Percentiles rank a stretch among this genome's conserved stretches.
phyloP scores from a whole-genome alignment of 1,140 invertebrate species.

The Brachionus rotundiformis region DNA sequence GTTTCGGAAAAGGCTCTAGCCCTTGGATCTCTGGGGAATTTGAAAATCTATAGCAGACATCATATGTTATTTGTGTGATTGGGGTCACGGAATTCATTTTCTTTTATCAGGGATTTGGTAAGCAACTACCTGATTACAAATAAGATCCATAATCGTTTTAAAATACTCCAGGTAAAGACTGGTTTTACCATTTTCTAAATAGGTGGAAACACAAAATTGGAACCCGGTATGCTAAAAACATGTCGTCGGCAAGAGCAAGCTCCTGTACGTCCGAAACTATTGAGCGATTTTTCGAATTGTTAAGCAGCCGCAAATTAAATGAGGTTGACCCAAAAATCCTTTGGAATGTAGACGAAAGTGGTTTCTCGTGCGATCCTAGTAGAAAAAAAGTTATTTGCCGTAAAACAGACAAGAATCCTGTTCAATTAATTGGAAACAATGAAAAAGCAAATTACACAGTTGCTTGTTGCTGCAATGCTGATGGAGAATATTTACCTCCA shows the following conservation, averaged over 20 bases:
- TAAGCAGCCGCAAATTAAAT: background rate
- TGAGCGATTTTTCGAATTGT: background rate
- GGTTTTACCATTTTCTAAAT: background rate
- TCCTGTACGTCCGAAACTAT: background rate
- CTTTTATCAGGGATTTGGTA: background rate
- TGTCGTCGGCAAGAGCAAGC: background rate
- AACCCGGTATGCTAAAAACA: background rate
- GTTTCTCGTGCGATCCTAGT: background rate
- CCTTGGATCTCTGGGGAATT: no score
- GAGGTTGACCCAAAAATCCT: background rate
- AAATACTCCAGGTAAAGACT: background rate
- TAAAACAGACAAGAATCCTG: background rate
- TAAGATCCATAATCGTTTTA: background rate
- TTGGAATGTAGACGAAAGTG: background rate
- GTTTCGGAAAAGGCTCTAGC: no score
- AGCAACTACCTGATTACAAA: background rate
- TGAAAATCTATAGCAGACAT: background rate
- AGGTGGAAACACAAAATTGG: background rate
- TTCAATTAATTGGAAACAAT: background rate
- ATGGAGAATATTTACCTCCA: background rate
- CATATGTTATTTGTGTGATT: background rate
- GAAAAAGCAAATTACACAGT: conserved; percentile 1
- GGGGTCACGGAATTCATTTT: background rate
- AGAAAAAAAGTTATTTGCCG: background rate
- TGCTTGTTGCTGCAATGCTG: background rate